Evolutionary conservation across 2,797 vertebrate genomes (phyloP).

Genomic region (Rousettus madagascariensis): DNA sequence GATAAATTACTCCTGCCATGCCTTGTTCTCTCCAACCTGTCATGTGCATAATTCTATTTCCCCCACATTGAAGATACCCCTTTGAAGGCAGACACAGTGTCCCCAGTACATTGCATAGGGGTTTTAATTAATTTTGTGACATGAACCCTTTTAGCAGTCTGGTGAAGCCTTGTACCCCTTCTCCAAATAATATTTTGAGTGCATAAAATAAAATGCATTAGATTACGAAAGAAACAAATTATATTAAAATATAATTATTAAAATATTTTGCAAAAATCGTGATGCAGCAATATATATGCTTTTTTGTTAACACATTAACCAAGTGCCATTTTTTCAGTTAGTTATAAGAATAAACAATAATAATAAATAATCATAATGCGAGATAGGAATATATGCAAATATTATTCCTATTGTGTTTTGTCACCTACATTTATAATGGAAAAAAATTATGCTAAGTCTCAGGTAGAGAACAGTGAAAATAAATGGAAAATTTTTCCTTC

Average conservation of each 20-base stretch:
- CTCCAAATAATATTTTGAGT: neutral
- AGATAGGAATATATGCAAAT: neutral
- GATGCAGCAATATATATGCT: neutral
- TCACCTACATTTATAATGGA: neutral
- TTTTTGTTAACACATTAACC: neutral
- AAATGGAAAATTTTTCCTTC: neutral
- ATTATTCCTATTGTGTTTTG: neutral
- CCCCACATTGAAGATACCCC: neutral
- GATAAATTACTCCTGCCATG: neutral
- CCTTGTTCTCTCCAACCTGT: neutral
- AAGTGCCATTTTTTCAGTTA: neutral
- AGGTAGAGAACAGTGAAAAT: neutral
- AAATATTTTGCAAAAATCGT: neutral
- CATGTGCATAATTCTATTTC: neutral
- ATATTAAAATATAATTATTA: neutral
- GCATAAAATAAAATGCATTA: neutral
- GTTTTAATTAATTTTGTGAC: neutral
- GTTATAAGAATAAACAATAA: neutral
- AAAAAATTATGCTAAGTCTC: neutral
- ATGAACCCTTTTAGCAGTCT: neutral
- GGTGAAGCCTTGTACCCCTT: neutral
- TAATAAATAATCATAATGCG: neutral
- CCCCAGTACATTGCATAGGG: neutral
- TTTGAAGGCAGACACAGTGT: neutral
- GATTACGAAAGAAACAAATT: neutral